Base-by-base conservation (phyloP, 2,113 vertebrate genomes). In the Nanorana parkeri region DNA sequence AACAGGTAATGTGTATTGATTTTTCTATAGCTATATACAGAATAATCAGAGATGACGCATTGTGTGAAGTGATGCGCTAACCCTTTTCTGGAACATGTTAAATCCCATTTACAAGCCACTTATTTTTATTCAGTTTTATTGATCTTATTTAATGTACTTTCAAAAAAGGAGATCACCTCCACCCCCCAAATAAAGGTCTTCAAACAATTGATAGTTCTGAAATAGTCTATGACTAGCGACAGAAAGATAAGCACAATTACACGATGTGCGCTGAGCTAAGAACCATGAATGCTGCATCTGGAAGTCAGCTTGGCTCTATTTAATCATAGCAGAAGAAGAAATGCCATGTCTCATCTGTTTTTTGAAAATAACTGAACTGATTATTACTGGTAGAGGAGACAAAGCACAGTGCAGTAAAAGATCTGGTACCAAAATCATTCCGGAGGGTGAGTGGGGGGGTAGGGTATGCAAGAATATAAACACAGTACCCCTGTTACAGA, bases 41-140 rank as follows among this genome's bases (percentile, higher is more conserved):
- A 58, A 79, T 68, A 56, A 79, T 79, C 77, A 56, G 77, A 79
- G 47, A 68, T 79, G 77, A 79, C 64, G 26, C 77, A 68, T 79
- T 79, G 77, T 79, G 77, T 79, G 77, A 68, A 79, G 77, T 68
- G 77, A 79, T 68, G 77, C 77, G 77, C 77, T 68, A 79, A 68
- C 64, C 77, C 52, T 58, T 79, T 79, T 56, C 77, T 79, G n/a
- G 28, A 68, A 66, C 77, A 68, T 58, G 65, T 68, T 79, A 68
- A 79, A 68, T 58, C 52, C 52, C 36, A 68, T 79, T 79, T 68
- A 79, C 77, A 79, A 79, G 64, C 41, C n/a, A 58, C 65, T 28
- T 79, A 78, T 68, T 79, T 77, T 67, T 78, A 78, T 67, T 67
- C 76, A 78, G 66, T 47, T 78, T 79, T 79, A 77, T 77, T 58